Evolutionary conservation across 2,113 vertebrate genomes (phyloP).

Genomic region (Hirundichthys speculiger): DNA sequence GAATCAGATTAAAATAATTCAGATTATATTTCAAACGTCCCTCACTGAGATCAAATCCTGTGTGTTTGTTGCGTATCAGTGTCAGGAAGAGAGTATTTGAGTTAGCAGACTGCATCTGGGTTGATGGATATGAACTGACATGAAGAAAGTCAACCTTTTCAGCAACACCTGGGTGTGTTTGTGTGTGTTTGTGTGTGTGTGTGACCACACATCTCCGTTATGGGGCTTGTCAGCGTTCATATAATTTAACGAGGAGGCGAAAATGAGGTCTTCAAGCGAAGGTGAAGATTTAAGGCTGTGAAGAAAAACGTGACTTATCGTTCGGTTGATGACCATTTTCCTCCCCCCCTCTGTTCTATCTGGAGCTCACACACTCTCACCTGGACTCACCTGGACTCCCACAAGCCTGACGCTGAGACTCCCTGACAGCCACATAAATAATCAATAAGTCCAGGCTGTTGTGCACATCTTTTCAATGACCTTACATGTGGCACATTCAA

Average conservation of each 20-base stretch:
- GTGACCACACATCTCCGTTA: slow-evolving; percentile 34
- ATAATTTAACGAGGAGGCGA: slow-evolving; percentile 24
- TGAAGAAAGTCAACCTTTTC: slow-evolving; percentile 60
- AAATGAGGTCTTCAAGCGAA: slow-evolving; percentile 25
- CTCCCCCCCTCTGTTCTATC: slow-evolving; percentile 4
- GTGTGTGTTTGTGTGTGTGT: too few species aligned
- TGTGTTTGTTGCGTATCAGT: too few species aligned
- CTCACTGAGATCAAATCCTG: too few species aligned
- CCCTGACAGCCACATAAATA: slow-evolving; percentile 81
- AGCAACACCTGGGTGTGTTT: slow-evolving; percentile 46
- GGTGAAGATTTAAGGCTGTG: too few species aligned
- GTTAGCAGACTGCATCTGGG: slow-evolving; percentile 34
- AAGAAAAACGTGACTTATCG: too few species aligned
- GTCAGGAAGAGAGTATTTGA: slow-evolving; percentile 20
- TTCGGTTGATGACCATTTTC: slow-evolving; percentile 15
- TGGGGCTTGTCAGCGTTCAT: slow-evolving; percentile 41
- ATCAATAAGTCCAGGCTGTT: slow-evolving; percentile 71
- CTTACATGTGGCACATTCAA: slow-evolving; percentile 28
- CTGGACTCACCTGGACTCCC: slow-evolving; percentile 1
- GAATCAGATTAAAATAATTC: too few species aligned
- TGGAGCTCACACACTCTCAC: slow-evolving; percentile 15
- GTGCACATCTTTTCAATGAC: slow-evolving; percentile 21
- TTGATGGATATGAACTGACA: slow-evolving; percentile 53
- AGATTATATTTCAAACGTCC: too few species aligned
- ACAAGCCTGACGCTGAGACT: slow-evolving; percentile 70